Conservation (phyloP, 1,140 invertebrate genomes). For the Chrysomallon squamiferum region DNA sequence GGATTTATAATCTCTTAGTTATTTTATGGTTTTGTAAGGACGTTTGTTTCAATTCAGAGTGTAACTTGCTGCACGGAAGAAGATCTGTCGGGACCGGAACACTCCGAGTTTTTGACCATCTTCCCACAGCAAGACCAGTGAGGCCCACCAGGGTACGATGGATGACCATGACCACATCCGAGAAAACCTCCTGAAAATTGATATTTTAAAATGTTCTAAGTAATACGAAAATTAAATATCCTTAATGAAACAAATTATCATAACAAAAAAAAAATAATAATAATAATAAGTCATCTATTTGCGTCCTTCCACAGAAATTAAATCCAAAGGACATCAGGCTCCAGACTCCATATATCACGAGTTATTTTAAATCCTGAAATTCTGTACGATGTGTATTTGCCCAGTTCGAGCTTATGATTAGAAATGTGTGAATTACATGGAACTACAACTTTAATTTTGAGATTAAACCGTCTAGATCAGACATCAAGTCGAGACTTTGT, state of each 20-base stretch:
- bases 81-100: neutral
- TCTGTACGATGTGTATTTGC: too few relatives aligned
- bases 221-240: neutral
- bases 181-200: constrained; percentile 1
- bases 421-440: too few relatives aligned
- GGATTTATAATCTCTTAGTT: too few relatives aligned
- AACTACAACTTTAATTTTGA: too few relatives aligned
- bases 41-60: neutral
- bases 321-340: neutral
- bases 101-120: constrained; percentile 15
- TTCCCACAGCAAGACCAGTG: constrained; percentile 28
- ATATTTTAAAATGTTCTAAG: neutral
- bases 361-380: too few relatives aligned
- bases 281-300: too few relatives aligned
- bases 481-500: too few relatives aligned
- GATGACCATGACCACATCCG: constrained; percentile 11
- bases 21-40: too few relatives aligned
- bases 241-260: neutral
- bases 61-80: constrained; percentile 17
- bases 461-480: too few relatives aligned
- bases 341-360: too few relatives aligned
- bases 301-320: neutral
- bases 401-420: too few relatives aligned
- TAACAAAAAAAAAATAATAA: too few relatives aligned
- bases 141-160: constrained; percentile 11